Evolutionary conservation across 2,113 vertebrate genomes (phyloP).

Genomic region (Pristiophorus japonicus): DNA sequence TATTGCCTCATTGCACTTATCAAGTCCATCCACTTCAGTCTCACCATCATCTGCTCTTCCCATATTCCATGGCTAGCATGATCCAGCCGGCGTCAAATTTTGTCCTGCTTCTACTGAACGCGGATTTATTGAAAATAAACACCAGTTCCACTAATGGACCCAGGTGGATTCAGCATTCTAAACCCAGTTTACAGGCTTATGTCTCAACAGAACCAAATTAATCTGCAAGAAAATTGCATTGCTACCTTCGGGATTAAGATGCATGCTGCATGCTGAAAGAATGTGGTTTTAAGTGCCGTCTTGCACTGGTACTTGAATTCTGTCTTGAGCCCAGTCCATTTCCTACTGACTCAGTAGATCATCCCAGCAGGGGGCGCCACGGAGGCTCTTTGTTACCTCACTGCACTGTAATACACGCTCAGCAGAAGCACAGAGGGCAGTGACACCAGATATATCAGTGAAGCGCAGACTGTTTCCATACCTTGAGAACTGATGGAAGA

Average conservation of each 20-base stretch:
- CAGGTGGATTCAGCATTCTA: neutral
- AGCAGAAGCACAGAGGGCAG: neutral
- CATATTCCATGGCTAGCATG: neutral
- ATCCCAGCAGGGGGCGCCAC: neutral
- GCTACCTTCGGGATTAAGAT: neutral
- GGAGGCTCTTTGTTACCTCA: no score
- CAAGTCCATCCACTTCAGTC: neutral
- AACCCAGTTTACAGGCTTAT: neutral
- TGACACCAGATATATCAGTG: neutral
- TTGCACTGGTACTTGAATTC: neutral
- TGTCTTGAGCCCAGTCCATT: neutral
- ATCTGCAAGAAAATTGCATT: no score
- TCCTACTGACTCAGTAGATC: neutral
- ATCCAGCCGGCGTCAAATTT: neutral
- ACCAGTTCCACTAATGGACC: neutral
- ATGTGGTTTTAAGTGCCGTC: neutral
- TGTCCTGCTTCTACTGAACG: neutral
- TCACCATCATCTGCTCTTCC: neutral
- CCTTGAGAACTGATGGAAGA: neutral
- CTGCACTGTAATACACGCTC: neutral
- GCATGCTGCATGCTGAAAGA: no score
- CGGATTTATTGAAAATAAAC: neutral
- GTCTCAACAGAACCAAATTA: no score
- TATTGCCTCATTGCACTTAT: neutral
- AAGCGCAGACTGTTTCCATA: neutral